A percentile compares a stretch with the other conserved stretches of the same genome.
Evolutionary conservation across 2,113 vertebrate species (phyloP).

Genomic region (Lepus timidus): DNA sequence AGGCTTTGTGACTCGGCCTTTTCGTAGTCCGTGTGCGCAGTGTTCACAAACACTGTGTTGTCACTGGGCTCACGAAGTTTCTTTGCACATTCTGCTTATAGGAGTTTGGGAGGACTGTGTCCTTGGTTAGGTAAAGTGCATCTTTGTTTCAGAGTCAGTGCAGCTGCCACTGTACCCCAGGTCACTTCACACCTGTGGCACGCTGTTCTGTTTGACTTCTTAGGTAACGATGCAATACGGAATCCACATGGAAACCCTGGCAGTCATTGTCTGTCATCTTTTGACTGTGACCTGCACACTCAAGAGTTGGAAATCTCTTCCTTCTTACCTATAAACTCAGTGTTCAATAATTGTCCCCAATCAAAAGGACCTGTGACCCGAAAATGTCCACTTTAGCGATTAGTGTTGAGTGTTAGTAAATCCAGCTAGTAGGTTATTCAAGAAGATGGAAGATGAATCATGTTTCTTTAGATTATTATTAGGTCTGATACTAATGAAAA

Average conservation of each 20-base stretch:
- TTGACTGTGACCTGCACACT: background rate
- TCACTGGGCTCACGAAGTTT: background rate
- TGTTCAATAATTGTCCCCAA: background rate
- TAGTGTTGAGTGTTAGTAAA: background rate
- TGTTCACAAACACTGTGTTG: background rate
- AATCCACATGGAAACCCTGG: background rate
- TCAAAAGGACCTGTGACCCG: background rate
- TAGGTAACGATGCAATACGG: background rate
- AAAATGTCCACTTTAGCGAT: conserved; percentile 13
- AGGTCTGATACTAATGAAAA: conserved; percentile 7
- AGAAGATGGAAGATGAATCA: background rate
- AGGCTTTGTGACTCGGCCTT: background rate
- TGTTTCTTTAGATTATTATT: background rate
- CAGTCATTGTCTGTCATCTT: background rate
- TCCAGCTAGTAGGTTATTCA: background rate
- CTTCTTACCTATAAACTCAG: background rate
- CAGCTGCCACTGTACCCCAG: background rate
- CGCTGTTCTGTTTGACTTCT: background rate
- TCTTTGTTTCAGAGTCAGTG: conserved; percentile 12
- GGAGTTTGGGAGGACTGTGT: background rate
- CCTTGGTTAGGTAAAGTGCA: background rate
- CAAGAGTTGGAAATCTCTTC: background rate
- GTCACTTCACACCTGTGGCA: background rate
- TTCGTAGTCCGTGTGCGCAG: background rate
- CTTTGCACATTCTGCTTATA: background rate